A percentile compares a stretch with the other conserved stretches of the same genome.
These are phyloP conservation scores for Sclerodermus sp. DNA, from an alignment of 2,888 invertebrate species.

Conservation along the genomic window DNA sequence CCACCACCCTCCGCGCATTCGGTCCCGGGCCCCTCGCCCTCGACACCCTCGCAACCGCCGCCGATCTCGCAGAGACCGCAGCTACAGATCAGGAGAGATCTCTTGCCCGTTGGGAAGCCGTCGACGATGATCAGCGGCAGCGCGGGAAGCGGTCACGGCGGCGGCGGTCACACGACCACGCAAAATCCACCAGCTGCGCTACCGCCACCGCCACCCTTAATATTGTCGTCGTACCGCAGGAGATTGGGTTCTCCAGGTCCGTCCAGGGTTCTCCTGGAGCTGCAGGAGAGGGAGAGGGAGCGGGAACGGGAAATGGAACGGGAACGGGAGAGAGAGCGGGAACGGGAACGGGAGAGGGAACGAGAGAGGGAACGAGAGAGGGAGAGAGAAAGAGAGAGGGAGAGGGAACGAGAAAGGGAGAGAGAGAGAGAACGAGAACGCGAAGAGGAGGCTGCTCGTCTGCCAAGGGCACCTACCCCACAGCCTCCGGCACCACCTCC, in stretches of 20 bases:
- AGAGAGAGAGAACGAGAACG: constrained; percentile 27
- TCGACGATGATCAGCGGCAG: constrained; percentile 54
- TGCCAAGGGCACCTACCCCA: constrained; percentile 48
- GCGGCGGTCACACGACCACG: constrained; percentile 38
- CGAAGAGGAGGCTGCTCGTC: constrained; percentile 57
- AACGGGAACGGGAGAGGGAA: constrained; percentile 28
- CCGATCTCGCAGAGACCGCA: constrained; percentile 61
- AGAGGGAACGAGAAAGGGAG: constrained; percentile 35
- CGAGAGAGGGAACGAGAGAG: constrained; percentile 57
- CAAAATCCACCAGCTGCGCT: constrained; percentile 46
- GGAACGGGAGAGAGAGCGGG: constrained; percentile 33
- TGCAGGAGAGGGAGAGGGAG: constrained; percentile 51
- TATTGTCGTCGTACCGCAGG: constrained; percentile 50
- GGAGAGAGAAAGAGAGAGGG: constrained; percentile 40
- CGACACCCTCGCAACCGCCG: constrained; percentile 3
- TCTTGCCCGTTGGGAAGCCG: constrained; percentile 59
- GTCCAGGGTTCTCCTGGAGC: constrained; percentile 48
- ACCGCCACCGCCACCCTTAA: constrained; percentile 50
- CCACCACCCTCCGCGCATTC: constrained; percentile 8
- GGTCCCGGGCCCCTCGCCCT: constrained; percentile 9
- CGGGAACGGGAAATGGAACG: constrained; percentile 34
- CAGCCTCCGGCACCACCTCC: constrained; percentile 39
- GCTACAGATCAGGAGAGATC: constrained; percentile 76
- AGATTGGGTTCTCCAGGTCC: constrained; percentile 53
- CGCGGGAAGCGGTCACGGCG: constrained; percentile 33